phyloP scores from a whole-genome alignment of 1,140 invertebrate species.

The Drosophila lowei region DNA sequence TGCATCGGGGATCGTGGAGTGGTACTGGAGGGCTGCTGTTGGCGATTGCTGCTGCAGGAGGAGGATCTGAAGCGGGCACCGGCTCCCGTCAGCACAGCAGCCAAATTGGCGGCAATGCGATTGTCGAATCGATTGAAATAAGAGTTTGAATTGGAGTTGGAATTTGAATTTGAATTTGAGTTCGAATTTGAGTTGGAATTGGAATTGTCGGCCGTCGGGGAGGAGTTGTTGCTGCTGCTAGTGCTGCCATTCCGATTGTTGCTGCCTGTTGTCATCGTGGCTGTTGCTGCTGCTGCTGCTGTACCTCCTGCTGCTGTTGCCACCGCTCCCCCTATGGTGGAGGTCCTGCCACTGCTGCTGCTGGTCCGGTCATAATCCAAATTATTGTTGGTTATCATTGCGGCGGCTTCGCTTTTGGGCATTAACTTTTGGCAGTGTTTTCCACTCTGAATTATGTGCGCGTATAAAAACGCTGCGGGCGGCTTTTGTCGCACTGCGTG shows the following conservation, averaged over 20 bases:
- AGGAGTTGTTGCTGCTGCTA: slow-evolving; percentile 75
- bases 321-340: not conserved
- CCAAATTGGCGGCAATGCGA: slow-evolving; percentile 77
- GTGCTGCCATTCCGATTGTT: slow-evolving; percentile 63
- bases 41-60: slow-evolving; percentile 65
- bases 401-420: slow-evolving; percentile 62
- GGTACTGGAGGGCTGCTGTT: slow-evolving; percentile 9
- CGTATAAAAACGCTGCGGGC: slow-evolving; percentile 79
- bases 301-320: slow-evolving; percentile 8
- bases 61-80: slow-evolving; percentile 74
- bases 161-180: slow-evolving; percentile 15
- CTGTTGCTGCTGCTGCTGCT: slow-evolving; percentile 50
- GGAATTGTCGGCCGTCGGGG: slow-evolving; percentile 60
- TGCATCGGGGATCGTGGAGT: slow-evolving; percentile 24
- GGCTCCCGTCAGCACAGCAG: slow-evolving; percentile 67
- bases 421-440: slow-evolving; percentile 76
- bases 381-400: slow-evolving; percentile 83
- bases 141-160: slow-evolving; percentile 51
- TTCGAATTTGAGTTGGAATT: slow-evolving; percentile 35
- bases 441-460: slow-evolving; percentile 72
- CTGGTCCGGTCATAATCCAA: slow-evolving; percentile 76
- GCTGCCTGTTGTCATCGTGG: slow-evolving; percentile 25
- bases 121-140: slow-evolving; percentile 80
- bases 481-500: slow-evolving; percentile 77
- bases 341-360: slow-evolving; percentile 8